Conservation (phyloP, 2,888 invertebrate genomes). For the Anthrax anthrax region DNA sequence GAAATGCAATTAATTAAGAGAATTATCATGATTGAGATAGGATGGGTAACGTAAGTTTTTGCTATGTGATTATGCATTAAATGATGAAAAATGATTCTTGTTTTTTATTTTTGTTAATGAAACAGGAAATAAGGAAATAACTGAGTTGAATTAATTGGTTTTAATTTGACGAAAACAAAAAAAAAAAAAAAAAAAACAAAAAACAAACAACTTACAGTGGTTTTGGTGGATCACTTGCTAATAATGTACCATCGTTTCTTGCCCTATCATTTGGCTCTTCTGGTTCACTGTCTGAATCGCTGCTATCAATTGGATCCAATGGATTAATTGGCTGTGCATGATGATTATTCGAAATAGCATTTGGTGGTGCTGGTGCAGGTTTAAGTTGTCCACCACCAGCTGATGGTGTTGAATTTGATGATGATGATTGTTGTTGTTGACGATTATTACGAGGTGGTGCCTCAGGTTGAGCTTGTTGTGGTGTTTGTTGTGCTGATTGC, state of each 20-base stretch:
- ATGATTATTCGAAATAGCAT: slow-evolving; percentile 32
- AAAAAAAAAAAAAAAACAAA: slow-evolving; percentile 6
- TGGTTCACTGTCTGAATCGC: slow-evolving; percentile 69
- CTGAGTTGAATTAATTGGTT: not conserved
- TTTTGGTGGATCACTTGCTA: slow-evolving; percentile 93
- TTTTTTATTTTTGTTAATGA: not conserved
- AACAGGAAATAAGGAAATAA: not conserved
- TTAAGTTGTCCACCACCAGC: slow-evolving; percentile 18
- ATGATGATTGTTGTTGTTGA: slow-evolving; percentile 23
- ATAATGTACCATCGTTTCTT: slow-evolving; percentile 83
- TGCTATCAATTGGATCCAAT: slow-evolving; percentile 52
- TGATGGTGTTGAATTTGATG: slow-evolving; percentile 17
- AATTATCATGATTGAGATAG: too few relatives aligned
- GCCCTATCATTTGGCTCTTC: slow-evolving; percentile 66
- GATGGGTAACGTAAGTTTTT: too few relatives aligned
- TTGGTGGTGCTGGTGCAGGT: slow-evolving; percentile 30
- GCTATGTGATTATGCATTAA: not conserved
- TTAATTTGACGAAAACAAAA: not conserved
- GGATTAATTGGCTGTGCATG: slow-evolving; percentile 39
- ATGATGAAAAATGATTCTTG: not conserved
- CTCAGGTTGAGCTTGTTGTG: slow-evolving; percentile 47
- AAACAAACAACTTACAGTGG: slow-evolving; percentile 63
- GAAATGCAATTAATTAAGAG: too few relatives aligned
- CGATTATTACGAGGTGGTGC: slow-evolving; percentile 53
- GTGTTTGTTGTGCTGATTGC: not conserved